Evolutionary conservation across 1,140 invertebrate species (phyloP), one percentile per base, ranked within the genome.

Genomic region (Hydropsyche tenuis): DNA sequence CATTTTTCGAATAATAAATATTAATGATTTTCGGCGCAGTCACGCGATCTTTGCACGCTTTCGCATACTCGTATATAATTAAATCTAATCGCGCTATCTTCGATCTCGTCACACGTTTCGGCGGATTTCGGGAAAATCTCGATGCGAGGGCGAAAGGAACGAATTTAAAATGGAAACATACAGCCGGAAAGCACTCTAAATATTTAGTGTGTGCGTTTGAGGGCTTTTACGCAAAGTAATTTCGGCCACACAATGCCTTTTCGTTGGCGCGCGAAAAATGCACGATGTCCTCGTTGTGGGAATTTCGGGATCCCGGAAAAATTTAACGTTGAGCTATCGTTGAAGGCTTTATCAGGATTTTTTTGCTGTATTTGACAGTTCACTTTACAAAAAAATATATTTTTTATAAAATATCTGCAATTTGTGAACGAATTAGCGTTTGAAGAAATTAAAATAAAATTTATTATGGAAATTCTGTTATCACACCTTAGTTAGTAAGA

Each of bases 181-280:
- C 2, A 46, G 14, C 18, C 18, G 16, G 16, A 43, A 46, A 46
- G 45, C 45, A 46, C 45, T 46, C 45, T 46, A 46, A 46, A 46
- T 46, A 46, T 46, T 46, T 46, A 46, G 45, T 46, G 16, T n/a
- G n/a, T 46, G 45, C 45, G 45, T 46, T 46, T 46, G 45, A 46
- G 16, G 45, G 45, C 45, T 46, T 46, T 46, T 46, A 46, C 45
- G 45, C 45, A 46, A 46, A 46, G 45, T 46, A 46, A 46, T 46
- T 46, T 46, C 45, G 45, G 45, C 11, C 45, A 16, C 45, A 46
- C 45, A 46, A 46, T 46, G 45, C 45, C 45, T 46, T 46, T 46
- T 46, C 18, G 45, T 46, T 16, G 16, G 2, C 45, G 14, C 12
- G 45, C 12, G 16, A 46, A 14, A 46, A 46, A 46, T 12, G 45